A percentile compares a stretch with the other conserved stretches of the same genome.
Evolutionary conservation across 2,888 invertebrate genomes (phyloP).

Genomic region (Mermis nigrescens): DNA sequence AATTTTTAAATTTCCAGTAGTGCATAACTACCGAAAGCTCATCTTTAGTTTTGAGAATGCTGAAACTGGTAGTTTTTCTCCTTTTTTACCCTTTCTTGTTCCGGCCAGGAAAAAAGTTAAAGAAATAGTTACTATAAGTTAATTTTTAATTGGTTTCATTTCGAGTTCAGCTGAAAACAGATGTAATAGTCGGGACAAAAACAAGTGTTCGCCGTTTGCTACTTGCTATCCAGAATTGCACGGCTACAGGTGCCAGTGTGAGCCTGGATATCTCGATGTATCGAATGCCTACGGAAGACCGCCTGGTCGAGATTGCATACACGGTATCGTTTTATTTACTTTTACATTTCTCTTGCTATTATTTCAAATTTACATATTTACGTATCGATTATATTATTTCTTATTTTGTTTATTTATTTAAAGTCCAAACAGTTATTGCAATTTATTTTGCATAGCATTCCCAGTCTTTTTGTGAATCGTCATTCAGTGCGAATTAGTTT

Average conservation of each 20-base stretch:
- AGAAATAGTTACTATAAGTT: neutral
- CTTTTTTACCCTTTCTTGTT: neutral
- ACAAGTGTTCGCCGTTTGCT: constrained; percentile 6
- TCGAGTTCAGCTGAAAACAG: constrained; percentile 1
- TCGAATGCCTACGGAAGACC: neutral
- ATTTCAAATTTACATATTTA: no score
- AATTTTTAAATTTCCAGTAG: neutral
- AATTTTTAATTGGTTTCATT: neutral
- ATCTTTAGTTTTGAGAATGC: neutral
- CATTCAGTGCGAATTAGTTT: no score
- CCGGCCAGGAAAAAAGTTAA: no score
- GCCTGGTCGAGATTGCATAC: neutral
- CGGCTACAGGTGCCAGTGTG: constrained; percentile 1
- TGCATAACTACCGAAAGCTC: neutral
- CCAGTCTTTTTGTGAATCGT: no score
- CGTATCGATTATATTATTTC: no score
- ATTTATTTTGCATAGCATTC: no score
- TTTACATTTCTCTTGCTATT: no score
- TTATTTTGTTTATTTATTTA: no score
- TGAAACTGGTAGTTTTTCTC: no score
- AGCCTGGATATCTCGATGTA: neutral
- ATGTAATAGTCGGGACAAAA: neutral
- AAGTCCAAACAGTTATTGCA: no score
- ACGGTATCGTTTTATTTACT: neutral
- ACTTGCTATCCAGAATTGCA: neutral